These are phyloP conservation scores for Eupeodes latifasciatus DNA, from an alignment of 2,888 invertebrate genomes.

Conservation along the genomic window DNA sequence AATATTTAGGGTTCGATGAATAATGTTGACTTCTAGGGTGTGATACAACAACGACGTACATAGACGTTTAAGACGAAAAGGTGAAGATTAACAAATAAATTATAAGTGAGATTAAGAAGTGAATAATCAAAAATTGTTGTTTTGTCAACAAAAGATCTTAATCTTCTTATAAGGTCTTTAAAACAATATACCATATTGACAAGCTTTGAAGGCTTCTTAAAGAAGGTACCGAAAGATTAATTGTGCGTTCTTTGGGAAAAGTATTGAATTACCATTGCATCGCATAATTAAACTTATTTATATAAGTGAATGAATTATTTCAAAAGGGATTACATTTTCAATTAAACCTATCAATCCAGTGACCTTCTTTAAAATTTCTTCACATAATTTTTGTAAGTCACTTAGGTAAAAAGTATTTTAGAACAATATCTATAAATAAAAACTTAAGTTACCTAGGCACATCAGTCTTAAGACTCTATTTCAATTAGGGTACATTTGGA, in stretches of 20 bases:
- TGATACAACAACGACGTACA: background rate
- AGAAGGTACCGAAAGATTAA: background rate
- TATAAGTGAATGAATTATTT: no score
- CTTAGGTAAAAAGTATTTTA: no score
- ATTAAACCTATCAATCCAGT: no score
- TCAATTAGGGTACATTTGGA: no score
- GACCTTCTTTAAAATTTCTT: no score
- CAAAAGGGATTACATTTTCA: no score
- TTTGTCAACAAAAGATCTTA: slow-evolving; percentile 25
- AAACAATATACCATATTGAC: background rate
- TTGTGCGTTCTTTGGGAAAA: background rate
- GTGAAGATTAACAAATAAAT: background rate
- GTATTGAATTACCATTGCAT: background rate
- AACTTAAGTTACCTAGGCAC: no score
- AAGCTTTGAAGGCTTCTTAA: background rate
- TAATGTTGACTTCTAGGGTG: slow-evolving; percentile 5
- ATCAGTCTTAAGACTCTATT: no score
- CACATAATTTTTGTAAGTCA: no score
- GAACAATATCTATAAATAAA: no score
- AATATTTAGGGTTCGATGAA: slow-evolving; percentile 26
- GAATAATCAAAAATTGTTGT: background rate
- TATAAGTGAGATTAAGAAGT: background rate
- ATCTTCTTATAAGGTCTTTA: slow-evolving; percentile 4
- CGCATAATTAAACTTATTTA: no score
- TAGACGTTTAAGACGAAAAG: background rate